A percentile compares a stretch with the other conserved stretches of the same genome.
phyloP scores from a whole-genome alignment of 1,140 invertebrate genomes.

The Andricus grossulariae region DNA sequence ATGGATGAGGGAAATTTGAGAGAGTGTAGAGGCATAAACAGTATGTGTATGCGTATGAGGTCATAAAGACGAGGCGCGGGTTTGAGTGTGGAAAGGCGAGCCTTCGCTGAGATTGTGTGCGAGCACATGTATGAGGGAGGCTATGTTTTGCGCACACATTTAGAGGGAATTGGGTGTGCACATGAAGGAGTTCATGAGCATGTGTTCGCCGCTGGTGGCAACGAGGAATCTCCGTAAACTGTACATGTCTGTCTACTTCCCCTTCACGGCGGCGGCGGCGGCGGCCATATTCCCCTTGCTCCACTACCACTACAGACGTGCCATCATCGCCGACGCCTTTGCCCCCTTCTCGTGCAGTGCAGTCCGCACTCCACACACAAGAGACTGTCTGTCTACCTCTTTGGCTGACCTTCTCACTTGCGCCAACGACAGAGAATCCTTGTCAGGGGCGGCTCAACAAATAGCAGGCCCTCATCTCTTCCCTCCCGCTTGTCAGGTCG shows the following conservation, averaged over 20 bases:
- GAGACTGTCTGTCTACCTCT: constrained; percentile 39
- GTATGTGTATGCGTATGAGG: constrained; percentile 6
- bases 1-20: not conserved
- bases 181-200: constrained; percentile 27
- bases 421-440: not conserved
- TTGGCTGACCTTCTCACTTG: constrained; percentile 32
- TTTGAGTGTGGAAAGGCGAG: constrained; percentile 30
- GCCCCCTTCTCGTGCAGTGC: constrained; percentile 56
- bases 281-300: constrained; percentile 48
- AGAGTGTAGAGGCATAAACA: constrained; percentile 7
- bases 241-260: constrained; percentile 58
- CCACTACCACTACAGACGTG: constrained; percentile 66
- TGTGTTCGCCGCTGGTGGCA: constrained; percentile 51
- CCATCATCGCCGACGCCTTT: constrained; percentile 65
- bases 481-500: not conserved
- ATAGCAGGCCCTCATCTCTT: constrained; percentile 4
- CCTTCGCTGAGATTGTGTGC: constrained; percentile 29
- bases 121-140: not conserved
- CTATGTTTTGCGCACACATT: not conserved
- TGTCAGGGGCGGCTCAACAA: constrained; percentile 1
- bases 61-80: constrained; percentile 42
- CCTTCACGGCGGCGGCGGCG: constrained; percentile 41
- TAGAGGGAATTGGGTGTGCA: not conserved
- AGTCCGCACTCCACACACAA: not conserved
- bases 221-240: constrained; percentile 62